These are phyloP conservation scores for Agraylea sexmaculata DNA, from an alignment of 1,140 invertebrate species.

Conservation along the genomic window DNA sequence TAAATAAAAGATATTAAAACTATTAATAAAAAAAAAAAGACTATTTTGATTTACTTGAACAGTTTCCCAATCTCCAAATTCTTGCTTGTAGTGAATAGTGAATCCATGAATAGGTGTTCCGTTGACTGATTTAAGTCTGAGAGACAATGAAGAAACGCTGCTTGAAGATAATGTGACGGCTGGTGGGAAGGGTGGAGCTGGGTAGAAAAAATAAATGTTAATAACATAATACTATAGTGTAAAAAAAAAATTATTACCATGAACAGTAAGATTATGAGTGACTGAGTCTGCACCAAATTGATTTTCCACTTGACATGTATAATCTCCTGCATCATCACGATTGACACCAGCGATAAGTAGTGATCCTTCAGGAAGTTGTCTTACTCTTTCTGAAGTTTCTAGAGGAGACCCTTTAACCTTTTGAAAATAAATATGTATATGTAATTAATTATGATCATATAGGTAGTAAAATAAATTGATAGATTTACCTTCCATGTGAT, in stretches of 20 bases:
- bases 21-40: not conserved
- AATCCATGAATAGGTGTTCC: constrained; percentile 74
- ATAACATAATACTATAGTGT: constrained; percentile 5
- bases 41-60: constrained; percentile 49
- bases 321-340: constrained; percentile 80
- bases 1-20: constrained; percentile 4
- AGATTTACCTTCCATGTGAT: constrained; percentile 80
- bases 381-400: constrained; percentile 61
- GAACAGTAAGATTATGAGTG: constrained; percentile 77
- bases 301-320: constrained; percentile 86
- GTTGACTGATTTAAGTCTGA: constrained; percentile 60
- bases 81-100: constrained; percentile 83
- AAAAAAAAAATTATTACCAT: constrained; percentile 44
- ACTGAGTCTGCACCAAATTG: constrained; percentile 84
- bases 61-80: constrained; percentile 87
- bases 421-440: constrained; percentile 17
- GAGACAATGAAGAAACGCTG: constrained; percentile 67
- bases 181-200: constrained; percentile 74
- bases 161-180: constrained; percentile 67
- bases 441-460: not conserved
- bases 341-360: constrained; percentile 81
- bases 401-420: constrained; percentile 50
- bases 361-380: constrained; percentile 78
- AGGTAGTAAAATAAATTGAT: not conserved
- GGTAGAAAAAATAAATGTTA: constrained; percentile 19